phyloP scores from a whole-genome alignment of 1,140 invertebrate genomes.

The Penaeus japonicus region DNA sequence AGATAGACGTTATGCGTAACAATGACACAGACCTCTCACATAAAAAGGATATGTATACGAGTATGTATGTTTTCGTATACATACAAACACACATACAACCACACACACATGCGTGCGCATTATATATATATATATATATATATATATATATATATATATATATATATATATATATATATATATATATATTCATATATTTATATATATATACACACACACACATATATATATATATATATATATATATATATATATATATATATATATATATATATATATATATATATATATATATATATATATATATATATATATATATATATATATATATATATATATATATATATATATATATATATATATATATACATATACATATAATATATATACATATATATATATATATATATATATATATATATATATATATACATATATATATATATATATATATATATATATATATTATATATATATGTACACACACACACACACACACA shows the following conservation, averaged over 20 bases:
- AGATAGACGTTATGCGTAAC: too few relatives aligned
- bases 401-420: background rate
- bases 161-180: background rate
- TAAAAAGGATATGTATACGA: background rate
- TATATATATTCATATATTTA: background rate
- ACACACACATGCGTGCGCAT: background rate
- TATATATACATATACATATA: background rate
- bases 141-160: background rate
- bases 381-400: constrained; percentile 1
- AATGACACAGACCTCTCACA: background rate
- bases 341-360: background rate
- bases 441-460: background rate
- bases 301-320: background rate
- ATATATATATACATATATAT: background rate
- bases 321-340: background rate
- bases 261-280: background rate
- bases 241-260: background rate
- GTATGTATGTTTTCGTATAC: background rate
- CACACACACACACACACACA: background rate
- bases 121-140: background rate
- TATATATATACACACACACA: background rate
- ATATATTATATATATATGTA: background rate
- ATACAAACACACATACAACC: background rate
- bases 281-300: background rate
- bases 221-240: background rate